Evolutionary conservation across 1,140 invertebrate species (phyloP).

Genomic region (Subanguina moxae): DNA sequence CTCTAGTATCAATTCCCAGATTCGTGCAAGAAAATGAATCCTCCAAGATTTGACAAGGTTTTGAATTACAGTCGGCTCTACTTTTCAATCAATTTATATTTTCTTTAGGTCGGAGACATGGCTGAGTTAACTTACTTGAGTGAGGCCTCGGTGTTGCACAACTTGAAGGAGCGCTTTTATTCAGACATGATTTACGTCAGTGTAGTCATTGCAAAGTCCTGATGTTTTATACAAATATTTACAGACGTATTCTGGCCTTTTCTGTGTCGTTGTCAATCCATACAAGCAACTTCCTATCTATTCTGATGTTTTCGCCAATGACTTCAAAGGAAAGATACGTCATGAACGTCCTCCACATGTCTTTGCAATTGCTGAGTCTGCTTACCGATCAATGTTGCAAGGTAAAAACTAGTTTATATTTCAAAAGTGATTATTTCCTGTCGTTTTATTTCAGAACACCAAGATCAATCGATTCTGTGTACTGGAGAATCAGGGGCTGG

Average conservation of each 20-base stretch:
- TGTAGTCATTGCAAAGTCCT: conserved; percentile 62
- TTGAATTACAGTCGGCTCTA: neutral
- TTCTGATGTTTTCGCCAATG: conserved; percentile 90
- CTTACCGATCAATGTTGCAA: conserved; percentile 97
- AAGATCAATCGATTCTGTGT: conserved; percentile 98
- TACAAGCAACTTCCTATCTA: conserved; percentile 91
- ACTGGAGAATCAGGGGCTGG: conserved; percentile 99
- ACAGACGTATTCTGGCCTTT: conserved; percentile 97
- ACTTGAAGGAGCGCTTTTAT: conserved; percentile 98
- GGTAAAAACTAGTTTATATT: conserved; percentile 63
- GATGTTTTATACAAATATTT: conserved; percentile 71
- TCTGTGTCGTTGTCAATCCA: conserved; percentile 98
- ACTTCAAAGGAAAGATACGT: conserved; percentile 97
- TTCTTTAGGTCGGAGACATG: conserved; percentile 88
- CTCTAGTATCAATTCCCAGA: too few species aligned
- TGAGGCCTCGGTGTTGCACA: conserved; percentile 96
- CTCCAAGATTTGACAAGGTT: conserved; percentile 92
- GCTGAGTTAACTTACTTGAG: conserved; percentile 97
- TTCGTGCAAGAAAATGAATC: conserved; percentile 99
- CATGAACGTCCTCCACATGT: conserved; percentile 99
- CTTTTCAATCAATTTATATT: too few species aligned
- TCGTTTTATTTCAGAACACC: conserved; percentile 83
- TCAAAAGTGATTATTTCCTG: too few species aligned
- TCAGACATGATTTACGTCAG: conserved; percentile 97
- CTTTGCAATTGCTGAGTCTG: conserved; percentile 96